phyloP scores from a whole-genome alignment of 2,888 invertebrate species.

The Penaeus monodon region DNA sequence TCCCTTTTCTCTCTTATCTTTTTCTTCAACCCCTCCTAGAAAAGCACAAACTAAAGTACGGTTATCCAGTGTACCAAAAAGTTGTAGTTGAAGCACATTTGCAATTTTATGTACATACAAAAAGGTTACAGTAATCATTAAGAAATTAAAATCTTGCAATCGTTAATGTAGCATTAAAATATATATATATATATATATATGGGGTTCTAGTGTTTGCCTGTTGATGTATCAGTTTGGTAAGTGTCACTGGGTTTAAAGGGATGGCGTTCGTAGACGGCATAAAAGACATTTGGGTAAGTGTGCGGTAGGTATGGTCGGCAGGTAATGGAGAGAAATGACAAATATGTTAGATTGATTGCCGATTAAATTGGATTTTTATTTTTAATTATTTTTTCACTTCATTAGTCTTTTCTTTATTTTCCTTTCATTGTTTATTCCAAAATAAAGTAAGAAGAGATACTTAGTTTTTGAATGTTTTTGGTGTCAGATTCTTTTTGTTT shows the following conservation, averaged over 20 bases:
- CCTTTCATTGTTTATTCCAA: conserved; percentile 25
- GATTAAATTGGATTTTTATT: neutral
- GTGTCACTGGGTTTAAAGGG: neutral
- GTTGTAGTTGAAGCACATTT: no score
- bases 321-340: conserved; percentile 13
- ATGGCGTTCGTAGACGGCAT: neutral
- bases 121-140: no score
- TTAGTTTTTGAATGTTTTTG: neutral
- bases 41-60: no score
- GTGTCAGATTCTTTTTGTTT: conserved; percentile 36
- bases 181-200: no score
- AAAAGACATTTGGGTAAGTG: conserved; percentile 33
- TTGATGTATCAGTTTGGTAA: no score
- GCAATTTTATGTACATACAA: no score
- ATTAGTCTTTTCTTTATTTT: conserved; percentile 16
- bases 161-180: no score
- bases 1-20: no score
- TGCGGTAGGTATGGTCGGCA: conserved; percentile 49
- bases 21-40: no score
- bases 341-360: conserved; percentile 5
- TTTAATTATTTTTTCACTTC: neutral
- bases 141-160: no score
- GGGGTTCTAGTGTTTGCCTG: no score
- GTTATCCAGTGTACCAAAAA: no score
- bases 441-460: conserved; percentile 14